Evolutionary conservation across 2,113 vertebrate genomes (phyloP).

Genomic region (Hippolais icterina): DNA sequence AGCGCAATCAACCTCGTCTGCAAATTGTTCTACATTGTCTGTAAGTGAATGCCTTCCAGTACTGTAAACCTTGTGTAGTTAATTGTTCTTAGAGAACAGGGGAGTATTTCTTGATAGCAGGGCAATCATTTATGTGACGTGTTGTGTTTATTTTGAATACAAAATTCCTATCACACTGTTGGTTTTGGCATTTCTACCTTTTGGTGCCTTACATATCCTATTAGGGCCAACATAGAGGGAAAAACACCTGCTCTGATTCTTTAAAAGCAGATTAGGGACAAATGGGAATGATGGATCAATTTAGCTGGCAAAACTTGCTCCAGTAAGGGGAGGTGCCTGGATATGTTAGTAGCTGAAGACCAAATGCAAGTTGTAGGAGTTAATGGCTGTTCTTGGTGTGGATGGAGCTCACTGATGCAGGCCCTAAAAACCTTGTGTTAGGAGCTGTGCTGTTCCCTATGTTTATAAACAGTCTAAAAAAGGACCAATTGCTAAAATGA

Average conservation of each 20-base stretch:
- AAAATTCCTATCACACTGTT: not conserved
- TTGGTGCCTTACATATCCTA: not conserved
- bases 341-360: not conserved
- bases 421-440: not conserved
- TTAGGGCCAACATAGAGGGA: rapidly evolving
- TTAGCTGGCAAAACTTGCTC: not conserved
- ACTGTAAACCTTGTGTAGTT: not conserved
- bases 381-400: not conserved
- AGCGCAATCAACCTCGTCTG: not conserved
- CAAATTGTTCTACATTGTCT: conserved; percentile 8
- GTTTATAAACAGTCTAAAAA: not conserved
- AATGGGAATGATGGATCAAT: not conserved
- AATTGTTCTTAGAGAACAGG: conserved; percentile 9
- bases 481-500: not conserved
- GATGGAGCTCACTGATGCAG: not conserved
- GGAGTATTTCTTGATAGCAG: not conserved
- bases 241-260: not conserved
- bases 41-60: conserved; percentile 5
- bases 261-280: not conserved
- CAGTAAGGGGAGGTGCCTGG: not conserved
- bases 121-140: not conserved
- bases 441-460: not conserved
- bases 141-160: not conserved
- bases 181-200: not conserved
- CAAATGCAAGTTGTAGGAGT: not conserved